phyloP scores from a whole-genome alignment of 1,140 invertebrate genomes.

The Diabrotica virgifera region DNA sequence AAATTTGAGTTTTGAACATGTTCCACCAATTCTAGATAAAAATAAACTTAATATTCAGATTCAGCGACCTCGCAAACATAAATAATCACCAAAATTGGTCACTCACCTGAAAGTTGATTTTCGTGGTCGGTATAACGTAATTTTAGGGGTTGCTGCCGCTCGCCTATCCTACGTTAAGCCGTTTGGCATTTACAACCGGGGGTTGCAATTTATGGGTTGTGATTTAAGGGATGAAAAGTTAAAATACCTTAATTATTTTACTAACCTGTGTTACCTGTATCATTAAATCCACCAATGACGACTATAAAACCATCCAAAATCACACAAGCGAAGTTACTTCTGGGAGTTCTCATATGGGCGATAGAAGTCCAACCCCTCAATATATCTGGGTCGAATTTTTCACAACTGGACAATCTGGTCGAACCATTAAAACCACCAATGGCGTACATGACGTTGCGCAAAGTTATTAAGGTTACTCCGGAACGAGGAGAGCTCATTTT shows the following conservation, averaged over 20 bases:
- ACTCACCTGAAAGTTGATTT: too few relatives aligned
- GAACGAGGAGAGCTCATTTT: conserved; percentile 70
- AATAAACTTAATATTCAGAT: too few relatives aligned
- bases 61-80: too few relatives aligned
- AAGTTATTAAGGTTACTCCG: conserved; percentile 65
- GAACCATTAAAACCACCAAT: conserved; percentile 69
- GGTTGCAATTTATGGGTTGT: too few relatives aligned
- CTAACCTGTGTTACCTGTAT: conserved; percentile 39
- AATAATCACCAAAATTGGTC: too few relatives aligned
- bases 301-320: conserved; percentile 67
- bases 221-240: not conserved
- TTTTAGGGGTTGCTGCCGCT: too few relatives aligned
- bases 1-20: too few relatives aligned
- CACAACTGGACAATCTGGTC: conserved; percentile 55
- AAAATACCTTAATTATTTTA: not conserved
- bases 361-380: conserved; percentile 52
- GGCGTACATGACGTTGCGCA: conserved; percentile 61
- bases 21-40: too few relatives aligned
- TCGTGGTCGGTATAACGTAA: too few relatives aligned
- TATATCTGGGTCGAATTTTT: conserved; percentile 37
- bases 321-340: conserved; percentile 74
- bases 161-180: too few relatives aligned
- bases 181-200: too few relatives aligned
- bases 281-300: conserved; percentile 74
- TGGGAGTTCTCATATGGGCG: conserved; percentile 70